phyloP scores from a whole-genome alignment of 1,140 invertebrate species.

The Eupeodes corollae region DNA sequence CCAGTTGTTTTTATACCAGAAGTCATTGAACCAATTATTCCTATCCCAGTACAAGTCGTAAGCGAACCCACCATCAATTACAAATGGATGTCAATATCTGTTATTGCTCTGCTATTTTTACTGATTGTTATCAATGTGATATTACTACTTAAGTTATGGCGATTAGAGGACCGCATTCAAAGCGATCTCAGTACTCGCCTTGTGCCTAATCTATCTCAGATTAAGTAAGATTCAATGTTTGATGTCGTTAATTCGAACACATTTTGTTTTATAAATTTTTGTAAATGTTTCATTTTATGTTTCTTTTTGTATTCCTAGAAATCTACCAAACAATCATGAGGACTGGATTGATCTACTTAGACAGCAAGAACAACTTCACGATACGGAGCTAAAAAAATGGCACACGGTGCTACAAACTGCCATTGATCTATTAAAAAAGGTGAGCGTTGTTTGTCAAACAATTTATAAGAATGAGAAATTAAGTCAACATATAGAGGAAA shows the following conservation, averaged over 20 bases:
- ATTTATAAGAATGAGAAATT: slow-evolving; percentile 25
- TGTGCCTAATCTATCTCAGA: slow-evolving; percentile 20
- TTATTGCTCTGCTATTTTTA: slow-evolving; percentile 49
- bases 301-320: slow-evolving; percentile 19
- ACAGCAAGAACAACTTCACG: slow-evolving; percentile 64
- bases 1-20: not conserved
- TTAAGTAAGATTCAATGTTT: slow-evolving; percentile 16
- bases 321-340: slow-evolving; percentile 55
- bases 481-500: slow-evolving; percentile 23
- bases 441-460: slow-evolving; percentile 38
- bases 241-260: not conserved
- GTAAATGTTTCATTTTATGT: not conserved
- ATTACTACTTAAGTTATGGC: slow-evolving; percentile 69
- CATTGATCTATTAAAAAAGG: slow-evolving; percentile 51
- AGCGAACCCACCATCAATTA: slow-evolving; percentile 8
- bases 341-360: slow-evolving; percentile 65
- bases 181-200: slow-evolving; percentile 35
- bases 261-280: too few species aligned
- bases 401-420: slow-evolving; percentile 57
- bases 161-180: slow-evolving; percentile 47
- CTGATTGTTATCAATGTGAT: slow-evolving; percentile 66
- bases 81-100: slow-evolving; percentile 40
- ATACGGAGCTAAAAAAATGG: slow-evolving; percentile 65
- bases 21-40: not conserved
- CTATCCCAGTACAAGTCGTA: not conserved